Percentiles rank a stretch among this genome's conserved stretches.
phyloP scores from a whole-genome alignment of 2,888 invertebrate species.

The Thymelicus acteon region DNA sequence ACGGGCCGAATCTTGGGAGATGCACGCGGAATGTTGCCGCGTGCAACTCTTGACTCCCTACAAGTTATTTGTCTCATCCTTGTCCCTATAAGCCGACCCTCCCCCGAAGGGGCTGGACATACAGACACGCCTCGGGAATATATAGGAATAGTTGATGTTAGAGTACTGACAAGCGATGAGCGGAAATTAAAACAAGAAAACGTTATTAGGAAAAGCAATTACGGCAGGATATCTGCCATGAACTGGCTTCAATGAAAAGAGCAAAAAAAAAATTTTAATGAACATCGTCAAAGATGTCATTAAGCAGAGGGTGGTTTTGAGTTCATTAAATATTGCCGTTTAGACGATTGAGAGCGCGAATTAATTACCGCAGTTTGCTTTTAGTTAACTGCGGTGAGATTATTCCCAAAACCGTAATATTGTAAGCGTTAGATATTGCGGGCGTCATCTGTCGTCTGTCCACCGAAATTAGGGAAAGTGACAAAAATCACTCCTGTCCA shows the following conservation, averaged over 20 bases:
- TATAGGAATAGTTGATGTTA: not conserved
- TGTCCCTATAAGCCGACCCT: too few relatives aligned
- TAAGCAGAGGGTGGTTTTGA: not conserved
- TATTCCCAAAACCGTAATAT: not conserved
- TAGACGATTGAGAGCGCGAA: slow-evolving; percentile 9
- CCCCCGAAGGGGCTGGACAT: too few relatives aligned
- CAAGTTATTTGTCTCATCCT: too few relatives aligned
- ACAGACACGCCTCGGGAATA: too few relatives aligned
- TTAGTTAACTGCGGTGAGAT: not conserved
- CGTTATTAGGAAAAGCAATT: slow-evolving; percentile 25
- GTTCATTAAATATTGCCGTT: slow-evolving; percentile 10
- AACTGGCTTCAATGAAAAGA: not conserved
- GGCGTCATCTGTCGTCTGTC: too few relatives aligned
- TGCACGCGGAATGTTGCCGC: too few relatives aligned
- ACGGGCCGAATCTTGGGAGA: too few relatives aligned
- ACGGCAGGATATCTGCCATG: slow-evolving; percentile 11
- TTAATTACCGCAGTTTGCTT: slow-evolving; percentile 9
- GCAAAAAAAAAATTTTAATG: slow-evolving; percentile 8
- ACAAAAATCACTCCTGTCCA: too few relatives aligned
- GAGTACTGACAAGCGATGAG: not conserved
- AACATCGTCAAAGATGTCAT: slow-evolving; percentile 6
- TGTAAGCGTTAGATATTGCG: too few relatives aligned
- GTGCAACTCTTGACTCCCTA: too few relatives aligned
- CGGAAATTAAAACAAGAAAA: slow-evolving; percentile 8
- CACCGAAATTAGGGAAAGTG: too few relatives aligned